These are phyloP conservation scores for Ahaetulla prasina DNA, from an alignment of 2,113 vertebrate species.

Conservation along the genomic window DNA sequence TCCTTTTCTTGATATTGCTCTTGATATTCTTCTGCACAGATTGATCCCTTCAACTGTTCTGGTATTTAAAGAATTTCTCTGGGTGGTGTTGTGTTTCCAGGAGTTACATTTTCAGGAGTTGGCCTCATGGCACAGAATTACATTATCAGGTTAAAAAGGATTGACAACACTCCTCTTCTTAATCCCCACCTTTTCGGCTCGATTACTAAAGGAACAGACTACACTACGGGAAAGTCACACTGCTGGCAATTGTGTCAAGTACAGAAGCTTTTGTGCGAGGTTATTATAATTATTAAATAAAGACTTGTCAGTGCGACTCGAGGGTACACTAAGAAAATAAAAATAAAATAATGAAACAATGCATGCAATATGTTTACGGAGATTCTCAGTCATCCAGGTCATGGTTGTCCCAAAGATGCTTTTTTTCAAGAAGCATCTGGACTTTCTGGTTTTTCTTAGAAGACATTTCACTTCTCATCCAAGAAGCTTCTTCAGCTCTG, in stretches of 20 bases:
- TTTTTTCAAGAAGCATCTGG: too few relatives aligned
- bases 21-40: neutral
- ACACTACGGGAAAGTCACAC: neutral
- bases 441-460: too few relatives aligned
- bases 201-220: neutral
- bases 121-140: neutral
- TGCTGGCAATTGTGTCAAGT: neutral
- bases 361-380: neutral
- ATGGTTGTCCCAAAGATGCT: too few relatives aligned
- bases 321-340: neutral
- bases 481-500: too few relatives aligned
- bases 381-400: too few relatives aligned
- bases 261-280: neutral
- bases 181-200: neutral
- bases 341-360: neutral
- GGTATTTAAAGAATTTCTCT: neutral
- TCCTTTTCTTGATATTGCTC: neutral
- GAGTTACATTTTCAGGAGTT: neutral
- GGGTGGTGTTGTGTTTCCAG: neutral
- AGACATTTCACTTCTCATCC: too few relatives aligned
- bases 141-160: neutral
- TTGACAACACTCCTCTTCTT: neutral
- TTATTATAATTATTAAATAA: neutral
- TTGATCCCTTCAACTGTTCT: neutral
- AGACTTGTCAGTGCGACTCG: neutral